These are phyloP conservation scores for Lordiphosa fenestrarum DNA, from an alignment of 2,888 invertebrate species.

Conservation along the genomic window DNA sequence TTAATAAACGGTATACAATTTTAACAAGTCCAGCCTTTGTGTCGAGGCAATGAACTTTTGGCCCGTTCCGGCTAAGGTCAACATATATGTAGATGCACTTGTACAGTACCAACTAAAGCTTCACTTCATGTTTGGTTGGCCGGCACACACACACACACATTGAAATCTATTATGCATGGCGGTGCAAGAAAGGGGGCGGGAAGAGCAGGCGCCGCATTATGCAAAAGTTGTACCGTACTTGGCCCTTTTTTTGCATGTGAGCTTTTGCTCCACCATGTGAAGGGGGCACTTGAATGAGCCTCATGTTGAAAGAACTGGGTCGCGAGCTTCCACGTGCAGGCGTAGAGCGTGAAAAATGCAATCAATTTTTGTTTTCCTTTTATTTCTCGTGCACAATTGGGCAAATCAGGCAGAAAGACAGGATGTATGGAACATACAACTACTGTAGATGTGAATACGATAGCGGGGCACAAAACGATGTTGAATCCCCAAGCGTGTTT, in stretches of 20 bases:
- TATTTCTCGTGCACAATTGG: conserved; percentile 58
- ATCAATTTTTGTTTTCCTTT: conserved; percentile 59
- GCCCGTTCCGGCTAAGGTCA: conserved; percentile 53
- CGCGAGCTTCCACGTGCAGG: conserved; percentile 24
- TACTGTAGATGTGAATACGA: conserved; percentile 18
- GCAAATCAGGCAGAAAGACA: conserved; percentile 52
- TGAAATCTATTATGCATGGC: conserved; percentile 62
- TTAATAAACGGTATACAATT: conserved; percentile 64
- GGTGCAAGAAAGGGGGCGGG: conserved; percentile 4
- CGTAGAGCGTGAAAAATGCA: conserved; percentile 65
- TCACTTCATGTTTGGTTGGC: conserved; percentile 33
- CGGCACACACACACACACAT: conserved; percentile 48
- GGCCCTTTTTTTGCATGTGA: conserved; percentile 12
- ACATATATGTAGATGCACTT: conserved; percentile 29
- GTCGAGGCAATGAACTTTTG: conserved; percentile 58
- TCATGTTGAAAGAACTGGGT: conserved; percentile 38
- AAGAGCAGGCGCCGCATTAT: conserved; percentile 59
- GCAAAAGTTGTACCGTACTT: conserved; percentile 50
- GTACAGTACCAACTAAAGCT: conserved; percentile 22
- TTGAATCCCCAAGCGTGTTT: conserved; percentile 22
- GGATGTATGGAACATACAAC: conserved; percentile 14
- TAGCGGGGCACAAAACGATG: conserved; percentile 3
- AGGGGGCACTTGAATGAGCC: conserved; percentile 25
- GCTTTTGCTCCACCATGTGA: background rate
- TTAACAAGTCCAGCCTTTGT: conserved; percentile 33